Evolutionary conservation across 1,140 invertebrate species (phyloP).

Genomic region (Zophobas atratus): DNA sequence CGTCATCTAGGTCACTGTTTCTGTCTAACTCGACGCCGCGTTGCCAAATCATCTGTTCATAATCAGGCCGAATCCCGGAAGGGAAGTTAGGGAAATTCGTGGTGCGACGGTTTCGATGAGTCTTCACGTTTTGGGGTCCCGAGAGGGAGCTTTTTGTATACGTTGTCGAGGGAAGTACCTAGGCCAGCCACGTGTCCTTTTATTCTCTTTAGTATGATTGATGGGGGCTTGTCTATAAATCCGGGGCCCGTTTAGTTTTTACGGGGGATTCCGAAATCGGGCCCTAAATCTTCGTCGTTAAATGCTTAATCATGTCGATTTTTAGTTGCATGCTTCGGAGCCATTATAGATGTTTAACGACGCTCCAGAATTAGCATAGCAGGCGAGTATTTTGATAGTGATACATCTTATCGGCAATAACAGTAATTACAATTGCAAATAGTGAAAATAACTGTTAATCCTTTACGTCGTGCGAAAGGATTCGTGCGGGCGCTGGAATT

Average conservation of each 20-base stretch:
- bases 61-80: background rate
- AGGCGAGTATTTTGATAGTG: slow-evolving; percentile 36
- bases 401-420: slow-evolving; percentile 41
- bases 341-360: slow-evolving; percentile 31
- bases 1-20: slow-evolving; percentile 21
- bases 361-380: slow-evolving; percentile 20
- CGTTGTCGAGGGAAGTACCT: background rate
- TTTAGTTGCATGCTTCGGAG: slow-evolving; percentile 14
- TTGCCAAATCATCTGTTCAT: background rate
- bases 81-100: no score
- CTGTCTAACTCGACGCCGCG: background rate
- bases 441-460: slow-evolving; percentile 30
- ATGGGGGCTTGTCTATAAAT: slow-evolving; percentile 8
- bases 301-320: slow-evolving; percentile 31
- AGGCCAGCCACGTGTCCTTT: background rate
- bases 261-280: background rate
- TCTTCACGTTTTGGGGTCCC: no score
- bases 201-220: slow-evolving; percentile 16
- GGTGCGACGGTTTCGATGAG: no score
- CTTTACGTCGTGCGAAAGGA: slow-evolving; percentile 15
- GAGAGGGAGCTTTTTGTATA: no score
- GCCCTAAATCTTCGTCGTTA: slow-evolving; percentile 2
- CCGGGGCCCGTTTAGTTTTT: slow-evolving; percentile 1
- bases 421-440: slow-evolving; percentile 39
- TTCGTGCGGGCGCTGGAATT: background rate